These are phyloP conservation scores for Diplolepis rosae DNA, from an alignment of 2,888 invertebrate genomes.

Conservation along the genomic window DNA sequence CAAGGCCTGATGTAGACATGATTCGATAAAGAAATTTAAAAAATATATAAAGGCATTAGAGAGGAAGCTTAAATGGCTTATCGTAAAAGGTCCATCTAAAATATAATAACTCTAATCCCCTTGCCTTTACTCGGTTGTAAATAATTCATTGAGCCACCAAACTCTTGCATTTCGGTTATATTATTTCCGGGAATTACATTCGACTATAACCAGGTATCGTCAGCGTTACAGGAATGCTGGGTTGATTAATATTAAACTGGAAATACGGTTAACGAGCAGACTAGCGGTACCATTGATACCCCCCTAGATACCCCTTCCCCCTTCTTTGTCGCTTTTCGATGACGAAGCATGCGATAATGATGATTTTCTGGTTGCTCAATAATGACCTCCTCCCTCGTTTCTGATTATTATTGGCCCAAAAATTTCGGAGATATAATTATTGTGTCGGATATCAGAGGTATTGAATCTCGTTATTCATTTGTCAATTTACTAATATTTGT, in stretches of 20 bases:
- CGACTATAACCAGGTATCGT: conserved; percentile 47
- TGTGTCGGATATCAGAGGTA: too few relatives aligned
- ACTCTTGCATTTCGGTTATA: conserved; percentile 47
- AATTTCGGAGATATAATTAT: too few relatives aligned
- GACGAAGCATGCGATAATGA: not conserved
- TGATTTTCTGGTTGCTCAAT: not conserved
- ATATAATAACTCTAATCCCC: conserved; percentile 17
- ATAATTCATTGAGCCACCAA: conserved; percentile 35
- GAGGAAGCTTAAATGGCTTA: not conserved
- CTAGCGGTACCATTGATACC: not conserved
- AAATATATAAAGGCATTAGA: too few relatives aligned
- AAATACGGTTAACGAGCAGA: conserved; percentile 31
- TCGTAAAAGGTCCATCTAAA: conserved; percentile 5
- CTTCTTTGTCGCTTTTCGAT: not conserved
- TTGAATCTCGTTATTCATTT: too few relatives aligned
- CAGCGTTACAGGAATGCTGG: conserved; percentile 37
- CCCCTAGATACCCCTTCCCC: not conserved
- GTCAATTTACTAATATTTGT: too few relatives aligned
- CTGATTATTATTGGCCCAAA: too few relatives aligned
- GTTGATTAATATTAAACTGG: conserved; percentile 51
- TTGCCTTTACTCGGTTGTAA: conserved; percentile 10
- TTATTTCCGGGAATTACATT: conserved; percentile 52
- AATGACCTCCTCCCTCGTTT: not conserved
- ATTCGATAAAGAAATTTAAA: too few relatives aligned
- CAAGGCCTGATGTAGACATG: too few relatives aligned